Evolutionary conservation across 2,113 vertebrate genomes (phyloP), one percentile per base, ranked within the genome.

Genomic region (Todiramphus saurophagus): DNA sequence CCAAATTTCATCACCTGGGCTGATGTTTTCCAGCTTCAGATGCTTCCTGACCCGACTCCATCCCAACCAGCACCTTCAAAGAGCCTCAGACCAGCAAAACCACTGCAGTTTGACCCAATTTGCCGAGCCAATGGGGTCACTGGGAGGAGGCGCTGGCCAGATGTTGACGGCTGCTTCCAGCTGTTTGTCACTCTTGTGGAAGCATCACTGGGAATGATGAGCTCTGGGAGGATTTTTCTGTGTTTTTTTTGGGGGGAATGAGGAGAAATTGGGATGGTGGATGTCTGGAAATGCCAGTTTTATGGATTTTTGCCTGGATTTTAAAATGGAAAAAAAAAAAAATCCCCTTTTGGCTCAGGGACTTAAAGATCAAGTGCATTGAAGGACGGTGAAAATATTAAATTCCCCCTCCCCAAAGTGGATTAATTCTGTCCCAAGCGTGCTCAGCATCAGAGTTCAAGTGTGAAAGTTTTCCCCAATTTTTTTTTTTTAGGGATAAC

Each of bases 141-240:
- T 0, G 5, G 58, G 72, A 4, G 4, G 41, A 0, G 11, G 27
- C 0, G 1, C 44, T 0, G 0, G 46, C 67, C 80, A 93, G 80
- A 86, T 80, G 90, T 83, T 76, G 83, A 10, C 70, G 48, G 69
- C 31, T 46, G 53, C 17, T 51, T 23, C 53, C 79, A 58, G 79
- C 72, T 67, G 39, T 51, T n/a, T 2, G 4, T 15, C 46, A 31
- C 27, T 10, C 18, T 20, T 16, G 59, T 5, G 23, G 39, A 33
- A 55, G 23, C 46, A 13, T 51, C 16, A 25, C 2, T 5, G 5
- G 70, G 51, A 39, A 55, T 31, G 10, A 11, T 11, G 21, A 35
- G 10, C 10, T 48, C 31, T 0, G 0, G 31, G n/a, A 5, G 9
- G 24, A 19, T 27, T 51, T 18, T 4, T 12, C 25, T 18, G 20